A percentile compares a stretch with the other conserved stretches of the same genome.
Conservation (phyloP, 2,113 vertebrate species). For the Sceloporus tristichus region DNA sequence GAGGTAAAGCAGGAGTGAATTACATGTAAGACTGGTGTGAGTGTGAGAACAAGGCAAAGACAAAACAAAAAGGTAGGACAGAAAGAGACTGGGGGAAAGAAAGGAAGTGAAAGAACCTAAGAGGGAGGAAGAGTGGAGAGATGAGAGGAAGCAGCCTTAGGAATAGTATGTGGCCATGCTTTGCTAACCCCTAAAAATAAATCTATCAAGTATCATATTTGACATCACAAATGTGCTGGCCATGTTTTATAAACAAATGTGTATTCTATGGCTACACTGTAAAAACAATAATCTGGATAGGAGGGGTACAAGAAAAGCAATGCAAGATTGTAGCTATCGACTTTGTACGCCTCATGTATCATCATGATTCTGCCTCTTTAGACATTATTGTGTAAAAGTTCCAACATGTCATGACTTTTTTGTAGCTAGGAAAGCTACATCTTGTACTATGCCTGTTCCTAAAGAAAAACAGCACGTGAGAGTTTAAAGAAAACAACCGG, state of each 20-base stretch:
- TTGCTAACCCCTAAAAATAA: background rate
- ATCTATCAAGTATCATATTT: slow-evolving; percentile 1
- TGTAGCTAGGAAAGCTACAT: background rate
- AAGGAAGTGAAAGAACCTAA: too few species aligned
- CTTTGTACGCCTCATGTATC: background rate
- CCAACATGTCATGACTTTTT: background rate
- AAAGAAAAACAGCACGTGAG: background rate
- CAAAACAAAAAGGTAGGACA: too few species aligned
- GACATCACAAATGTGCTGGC: background rate
- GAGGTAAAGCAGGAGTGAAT: too few species aligned
- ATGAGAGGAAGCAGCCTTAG: too few species aligned
- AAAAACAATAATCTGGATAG: background rate
- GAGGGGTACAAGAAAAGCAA: background rate
- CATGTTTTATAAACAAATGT: background rate
- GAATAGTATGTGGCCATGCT: too few species aligned
- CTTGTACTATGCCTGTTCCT: background rate
- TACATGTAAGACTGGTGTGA: too few species aligned
- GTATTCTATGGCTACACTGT: background rate
- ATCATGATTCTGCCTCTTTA: background rate
- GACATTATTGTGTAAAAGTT: background rate
- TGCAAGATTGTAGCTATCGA: background rate
- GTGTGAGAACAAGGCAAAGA: too few species aligned
- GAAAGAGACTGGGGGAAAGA: too few species aligned
- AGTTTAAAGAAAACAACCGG: slow-evolving; percentile 27
- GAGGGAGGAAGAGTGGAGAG: too few species aligned